Conservation (phyloP, 2,113 vertebrate genomes). For the Plectropomus leopardus region DNA sequence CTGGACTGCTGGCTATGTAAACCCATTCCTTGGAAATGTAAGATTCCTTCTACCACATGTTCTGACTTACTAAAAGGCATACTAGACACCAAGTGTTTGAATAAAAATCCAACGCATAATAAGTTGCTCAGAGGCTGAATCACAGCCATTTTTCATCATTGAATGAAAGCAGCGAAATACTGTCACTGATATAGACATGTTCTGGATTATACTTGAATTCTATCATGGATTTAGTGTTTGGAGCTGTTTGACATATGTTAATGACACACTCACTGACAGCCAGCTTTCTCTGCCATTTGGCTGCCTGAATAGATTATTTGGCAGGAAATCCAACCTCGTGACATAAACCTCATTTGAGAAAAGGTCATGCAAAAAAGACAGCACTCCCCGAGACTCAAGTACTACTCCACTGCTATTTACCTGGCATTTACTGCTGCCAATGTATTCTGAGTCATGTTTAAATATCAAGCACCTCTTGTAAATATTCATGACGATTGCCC, state of each 20-base stretch:
- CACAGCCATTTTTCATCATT: not conserved
- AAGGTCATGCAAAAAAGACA: constrained; percentile 68
- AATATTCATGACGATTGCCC: constrained; percentile 76
- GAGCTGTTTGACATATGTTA: constrained; percentile 16
- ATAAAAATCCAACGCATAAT: too few relatives aligned
- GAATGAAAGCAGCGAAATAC: not conserved
- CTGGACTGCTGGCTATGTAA: not conserved
- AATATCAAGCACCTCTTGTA: constrained; percentile 76
- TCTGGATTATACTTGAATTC: not conserved
- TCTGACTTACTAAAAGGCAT: too few relatives aligned
- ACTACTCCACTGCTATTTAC: constrained; percentile 69
- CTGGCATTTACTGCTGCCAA: constrained; percentile 74
- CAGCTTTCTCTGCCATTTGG: constrained; percentile 14
- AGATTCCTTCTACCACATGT: not conserved
- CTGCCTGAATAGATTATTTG: constrained; percentile 34
- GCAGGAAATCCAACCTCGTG: constrained; percentile 34
- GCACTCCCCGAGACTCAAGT: constrained; percentile 24
- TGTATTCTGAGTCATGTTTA: constrained; percentile 76
- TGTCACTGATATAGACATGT: not conserved
- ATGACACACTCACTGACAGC: constrained; percentile 12
- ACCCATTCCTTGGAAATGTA: not conserved
- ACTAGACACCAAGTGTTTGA: too few relatives aligned
- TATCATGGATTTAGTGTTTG: not conserved
- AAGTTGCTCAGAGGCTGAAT: not conserved
- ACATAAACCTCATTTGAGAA: constrained; percentile 51